phyloP scores from a whole-genome alignment of 2,113 vertebrate genomes.

The Scatophagus argus region DNA sequence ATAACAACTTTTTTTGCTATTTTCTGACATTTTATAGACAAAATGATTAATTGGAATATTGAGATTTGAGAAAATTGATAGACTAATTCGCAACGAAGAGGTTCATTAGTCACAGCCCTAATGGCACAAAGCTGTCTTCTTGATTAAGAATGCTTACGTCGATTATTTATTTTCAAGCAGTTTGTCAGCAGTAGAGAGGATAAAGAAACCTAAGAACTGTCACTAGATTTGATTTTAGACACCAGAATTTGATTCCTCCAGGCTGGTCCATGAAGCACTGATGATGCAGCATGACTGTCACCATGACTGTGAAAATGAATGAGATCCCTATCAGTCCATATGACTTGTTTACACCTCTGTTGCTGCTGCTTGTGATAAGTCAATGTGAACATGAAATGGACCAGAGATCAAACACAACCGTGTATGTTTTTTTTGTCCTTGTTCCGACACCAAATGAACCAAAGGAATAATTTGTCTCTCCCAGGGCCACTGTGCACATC shows the following conservation, averaged over 20 bases:
- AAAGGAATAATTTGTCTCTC: conserved; percentile 5
- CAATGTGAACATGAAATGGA: not conserved
- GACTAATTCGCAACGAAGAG: not conserved
- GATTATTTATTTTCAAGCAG: not conserved
- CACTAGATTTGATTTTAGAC: not conserved
- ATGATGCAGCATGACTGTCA: not conserved
- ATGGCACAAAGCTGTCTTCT: not conserved
- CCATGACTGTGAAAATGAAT: not conserved
- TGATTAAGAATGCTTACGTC: not conserved
- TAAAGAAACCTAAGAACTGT: not conserved
- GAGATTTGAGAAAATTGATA: no score
- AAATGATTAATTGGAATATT: not conserved
- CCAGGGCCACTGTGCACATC: conserved; percentile 95
- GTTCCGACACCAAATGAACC: not conserved
- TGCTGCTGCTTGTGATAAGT: not conserved
- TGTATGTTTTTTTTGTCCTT: not conserved
- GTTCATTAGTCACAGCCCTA: not conserved
- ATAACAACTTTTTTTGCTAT: not conserved
- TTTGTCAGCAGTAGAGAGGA: not conserved
- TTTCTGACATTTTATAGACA: not conserved
- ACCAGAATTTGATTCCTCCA: not conserved
- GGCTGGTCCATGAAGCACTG: not conserved
- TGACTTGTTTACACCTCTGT: not conserved
- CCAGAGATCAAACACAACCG: not conserved
- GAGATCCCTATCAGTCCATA: not conserved